These are phyloP conservation scores for Drosophila borealis DNA, from an alignment of 2,888 invertebrate genomes.

Conservation along the genomic window DNA sequence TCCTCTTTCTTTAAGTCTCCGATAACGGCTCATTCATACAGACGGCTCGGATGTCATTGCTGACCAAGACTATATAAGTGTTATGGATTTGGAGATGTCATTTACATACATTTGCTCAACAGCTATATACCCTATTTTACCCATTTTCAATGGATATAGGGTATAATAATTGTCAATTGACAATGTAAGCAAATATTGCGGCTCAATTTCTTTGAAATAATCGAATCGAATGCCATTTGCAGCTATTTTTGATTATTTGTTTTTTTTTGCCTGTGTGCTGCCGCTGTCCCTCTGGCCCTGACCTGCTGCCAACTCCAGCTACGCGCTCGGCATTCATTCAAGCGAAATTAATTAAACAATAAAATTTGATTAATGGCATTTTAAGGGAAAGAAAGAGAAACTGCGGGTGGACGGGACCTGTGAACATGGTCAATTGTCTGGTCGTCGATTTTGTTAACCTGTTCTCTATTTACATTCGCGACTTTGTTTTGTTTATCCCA, in stretches of 20 bases:
- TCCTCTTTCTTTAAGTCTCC: no score
- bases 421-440: slow-evolving; percentile 47
- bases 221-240: slow-evolving; percentile 61
- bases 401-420: slow-evolving; percentile 1
- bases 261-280: slow-evolving; percentile 41
- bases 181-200: slow-evolving; percentile 59
- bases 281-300: neutral
- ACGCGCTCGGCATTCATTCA: slow-evolving; percentile 58
- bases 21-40: no score
- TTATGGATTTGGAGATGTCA: no score
- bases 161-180: slow-evolving; percentile 50
- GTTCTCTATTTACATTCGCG: slow-evolving; percentile 62
- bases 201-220: slow-evolving; percentile 64
- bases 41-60: no score
- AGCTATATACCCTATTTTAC: neutral
- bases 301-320: slow-evolving; percentile 14
- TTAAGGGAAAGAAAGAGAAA: slow-evolving; percentile 2
- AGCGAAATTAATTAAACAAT: slow-evolving; percentile 80
- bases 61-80: no score
- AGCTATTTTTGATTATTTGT: slow-evolving; percentile 71
- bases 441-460: slow-evolving; percentile 45
- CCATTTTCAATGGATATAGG: neutral
- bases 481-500: slow-evolving; percentile 42
- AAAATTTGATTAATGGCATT: slow-evolving; percentile 78
- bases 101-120: neutral